Evolutionary conservation across 2,113 vertebrate species (phyloP), one percentile per base, ranked within the genome.

Genomic region (Chiloscyllium plagiosum): DNA sequence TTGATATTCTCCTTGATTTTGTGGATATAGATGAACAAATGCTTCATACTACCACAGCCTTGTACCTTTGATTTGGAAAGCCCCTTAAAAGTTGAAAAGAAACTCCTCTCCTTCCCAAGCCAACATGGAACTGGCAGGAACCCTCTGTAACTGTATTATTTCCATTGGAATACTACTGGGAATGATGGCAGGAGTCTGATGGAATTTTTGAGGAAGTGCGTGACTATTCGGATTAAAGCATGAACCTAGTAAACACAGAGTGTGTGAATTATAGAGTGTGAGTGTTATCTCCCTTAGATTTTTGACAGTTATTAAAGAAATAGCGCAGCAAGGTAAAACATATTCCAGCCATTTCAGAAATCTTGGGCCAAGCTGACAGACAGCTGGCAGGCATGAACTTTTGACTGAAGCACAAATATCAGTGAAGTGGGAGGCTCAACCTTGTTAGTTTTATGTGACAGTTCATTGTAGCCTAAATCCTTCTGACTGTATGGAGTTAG

Each of bases 361-460:
- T 97, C 96, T 52, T 97, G 96, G 96, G 97, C 97, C 97, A 97
- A 98, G 96, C 97, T 97, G 97, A 97, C 97, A 97, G 96, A 96
- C 96, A 96, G 96, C 97, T 97, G 96, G 96, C 97, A 97, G 97
- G 97, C 97, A 96, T 97, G 96, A 97, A 97, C 97, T 97, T 98
- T 97, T 97, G 97, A 98, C 97, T 96, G 96, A 96, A 97, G 97
- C 97, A 76, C 69, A 76, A 72, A 95, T 70, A 95, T 98, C 97
- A 24, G 97, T 97, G 97, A 98, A 97, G 97, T 70, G 96, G 96
- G 97, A 98, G 97, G 97, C 97, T 97, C 97, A 97, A 97, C 97
- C 97, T 98, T 90, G 96, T 98, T 98, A 97, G 98, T 98, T 98
- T 98, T 97, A 96, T 97, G 97, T 98, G 97, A 98, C 98, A 98